Base-by-base conservation (phyloP, 2,797 vertebrate genomes). In the Xenentodon cancila region DNA sequence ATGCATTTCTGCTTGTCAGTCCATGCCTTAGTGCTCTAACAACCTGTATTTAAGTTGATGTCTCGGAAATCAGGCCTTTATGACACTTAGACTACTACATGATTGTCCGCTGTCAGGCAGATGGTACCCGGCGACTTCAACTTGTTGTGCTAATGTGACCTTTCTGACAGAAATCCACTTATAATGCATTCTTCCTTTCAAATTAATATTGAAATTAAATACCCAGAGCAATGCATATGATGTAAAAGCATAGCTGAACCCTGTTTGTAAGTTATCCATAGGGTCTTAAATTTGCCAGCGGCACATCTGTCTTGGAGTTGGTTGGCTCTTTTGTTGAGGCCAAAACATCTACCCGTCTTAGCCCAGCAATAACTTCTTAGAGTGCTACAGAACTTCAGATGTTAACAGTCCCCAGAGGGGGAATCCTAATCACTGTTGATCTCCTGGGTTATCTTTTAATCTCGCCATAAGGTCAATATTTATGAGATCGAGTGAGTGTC, bases 1-100 rank as follows among this genome's bases (percentile, higher is more conserved):
- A 88, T 82, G 84, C 80, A 80, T 90, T 86, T 89, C 82, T 85
- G 75, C 81, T 72, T 86, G 85, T 89, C 87, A 84, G 71, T 53
- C 64, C 4, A 57, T 76, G 84, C 67, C 64, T 53, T 59, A 44
- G 68, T 85, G 80, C 82, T 78, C 68, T 42, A 59, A 78, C 78
- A 84, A 80, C 89, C 80, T 77, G 84, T 79, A 84, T 89, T 89
- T 86, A 86, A 74, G 65, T 49, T 73, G 75, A 79, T 73, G 81
- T 79, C 70, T 58, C 18, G 59, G 77, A 73, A 79, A 73, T 59
- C 56, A 62, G 57, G 57, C 73, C 75, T 80, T 84, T 78, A 81
- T 88, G 71, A 73, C 63, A 76, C 65, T 32, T 17, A 47, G 25
- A 74, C 71, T 64, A 59, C 58, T 34, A 43, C 27, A 2, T 71